Evolutionary conservation across 2,113 vertebrate species (phyloP).

Genomic region (Hippoglossus stenolepis): DNA sequence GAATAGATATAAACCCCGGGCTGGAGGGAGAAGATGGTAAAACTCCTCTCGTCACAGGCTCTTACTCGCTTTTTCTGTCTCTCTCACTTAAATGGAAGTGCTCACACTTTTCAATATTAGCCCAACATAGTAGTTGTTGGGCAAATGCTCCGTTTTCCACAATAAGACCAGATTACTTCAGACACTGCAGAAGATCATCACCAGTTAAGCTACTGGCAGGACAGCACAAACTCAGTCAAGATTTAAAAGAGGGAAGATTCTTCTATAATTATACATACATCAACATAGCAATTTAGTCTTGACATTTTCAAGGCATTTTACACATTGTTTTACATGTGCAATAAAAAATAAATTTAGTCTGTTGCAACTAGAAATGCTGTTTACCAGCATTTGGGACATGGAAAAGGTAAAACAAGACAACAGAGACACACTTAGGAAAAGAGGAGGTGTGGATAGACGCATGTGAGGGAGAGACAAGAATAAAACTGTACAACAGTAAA

Average conservation of each 20-base stretch:
- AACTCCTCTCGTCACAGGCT: constrained; percentile 23
- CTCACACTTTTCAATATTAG: constrained; percentile 18
- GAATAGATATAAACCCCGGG: constrained; percentile 41
- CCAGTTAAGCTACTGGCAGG: neutral
- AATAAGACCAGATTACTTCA: constrained; percentile 7
- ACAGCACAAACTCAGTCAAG: too few species aligned
- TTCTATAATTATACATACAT: too few species aligned
- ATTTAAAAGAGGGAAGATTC: too few species aligned
- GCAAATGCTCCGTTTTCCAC: constrained; percentile 9
- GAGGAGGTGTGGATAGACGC: neutral
- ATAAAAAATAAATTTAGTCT: neutral
- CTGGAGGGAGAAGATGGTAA: constrained; percentile 21
- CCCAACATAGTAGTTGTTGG: neutral
- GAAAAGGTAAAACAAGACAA: neutral
- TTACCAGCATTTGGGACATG: neutral
- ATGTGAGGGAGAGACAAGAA: constrained; percentile 21
- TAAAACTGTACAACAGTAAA: constrained; percentile 37
- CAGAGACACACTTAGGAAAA: neutral
- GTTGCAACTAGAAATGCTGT: neutral
- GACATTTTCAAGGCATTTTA: too few species aligned
- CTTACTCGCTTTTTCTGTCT: constrained; percentile 23
- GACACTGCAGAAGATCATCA: neutral
- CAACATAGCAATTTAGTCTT: too few species aligned
- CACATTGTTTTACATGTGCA: too few species aligned
- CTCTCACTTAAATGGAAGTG: constrained; percentile 22